phyloP scores from a whole-genome alignment of 2,797 vertebrate genomes.

The Pampus argenteus region DNA sequence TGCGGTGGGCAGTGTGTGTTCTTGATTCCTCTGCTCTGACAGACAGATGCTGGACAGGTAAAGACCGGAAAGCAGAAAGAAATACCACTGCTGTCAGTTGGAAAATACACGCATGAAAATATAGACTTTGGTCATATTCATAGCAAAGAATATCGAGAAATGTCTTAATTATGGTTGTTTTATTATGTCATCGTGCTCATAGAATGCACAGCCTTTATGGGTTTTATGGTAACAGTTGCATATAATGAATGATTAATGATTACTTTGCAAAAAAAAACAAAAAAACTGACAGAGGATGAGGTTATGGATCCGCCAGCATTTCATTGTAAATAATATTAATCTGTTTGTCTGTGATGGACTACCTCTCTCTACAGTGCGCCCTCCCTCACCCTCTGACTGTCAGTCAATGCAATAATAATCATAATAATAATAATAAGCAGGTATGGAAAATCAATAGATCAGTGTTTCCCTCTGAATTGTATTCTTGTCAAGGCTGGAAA shows the following conservation, averaged over 20 bases:
- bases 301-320: slow-evolving; percentile 18
- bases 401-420: slow-evolving; percentile 17
- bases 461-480: background rate
- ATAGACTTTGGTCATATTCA: background rate
- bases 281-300: slow-evolving; percentile 20
- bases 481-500: slow-evolving; percentile 24
- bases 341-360: slow-evolving; percentile 5
- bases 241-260: too few species aligned
- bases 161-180: too few species aligned
- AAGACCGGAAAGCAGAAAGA: background rate
- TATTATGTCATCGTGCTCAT: background rate
- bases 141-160: too few species aligned
- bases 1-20: background rate
- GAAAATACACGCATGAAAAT: slow-evolving; percentile 15
- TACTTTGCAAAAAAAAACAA: background rate
- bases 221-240: background rate
- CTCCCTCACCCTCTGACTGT: slow-evolving; percentile 3
- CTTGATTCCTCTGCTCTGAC: slow-evolving; percentile 6
- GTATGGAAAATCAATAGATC: slow-evolving; percentile 20
- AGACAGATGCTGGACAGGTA: slow-evolving; percentile 6
- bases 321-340: background rate
- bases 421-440: slow-evolving; percentile 30
- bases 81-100: slow-evolving; percentile 28
- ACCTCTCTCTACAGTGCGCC: slow-evolving; percentile 20
- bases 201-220: background rate